Conservation (phyloP, 2,797 vertebrate genomes). For the Poecilia picta region DNA sequence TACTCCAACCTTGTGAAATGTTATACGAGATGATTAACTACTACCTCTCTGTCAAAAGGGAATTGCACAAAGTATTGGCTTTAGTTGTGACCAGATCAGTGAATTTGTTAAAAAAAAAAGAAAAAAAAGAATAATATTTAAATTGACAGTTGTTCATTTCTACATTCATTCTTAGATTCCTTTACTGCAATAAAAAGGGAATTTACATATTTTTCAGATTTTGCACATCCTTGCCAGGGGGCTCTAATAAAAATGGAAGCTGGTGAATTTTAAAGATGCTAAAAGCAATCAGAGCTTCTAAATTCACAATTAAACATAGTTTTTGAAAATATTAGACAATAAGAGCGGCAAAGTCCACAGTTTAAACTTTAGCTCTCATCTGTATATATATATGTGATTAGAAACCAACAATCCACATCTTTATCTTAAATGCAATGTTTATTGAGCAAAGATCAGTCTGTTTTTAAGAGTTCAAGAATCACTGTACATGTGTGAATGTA, state of each 20-base stretch:
- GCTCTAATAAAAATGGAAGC: not conserved
- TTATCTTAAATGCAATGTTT: not conserved
- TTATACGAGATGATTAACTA: not conserved
- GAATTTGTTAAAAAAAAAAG: not conserved
- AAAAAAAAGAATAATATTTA: not conserved
- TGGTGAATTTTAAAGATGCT: not conserved
- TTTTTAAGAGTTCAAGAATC: not conserved
- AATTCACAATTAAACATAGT: not conserved
- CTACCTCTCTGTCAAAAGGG: not conserved
- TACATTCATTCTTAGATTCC: not conserved
- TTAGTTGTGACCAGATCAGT: not conserved
- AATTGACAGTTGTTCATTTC: not conserved
- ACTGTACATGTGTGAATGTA: conserved; percentile 17
- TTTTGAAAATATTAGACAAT: not conserved
- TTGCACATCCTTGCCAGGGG: not conserved
- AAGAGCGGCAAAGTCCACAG: not conserved
- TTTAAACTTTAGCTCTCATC: not conserved
- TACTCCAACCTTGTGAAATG: not conserved
- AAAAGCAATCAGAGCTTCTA: not conserved
- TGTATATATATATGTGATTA: not conserved
- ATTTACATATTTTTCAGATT: not conserved
- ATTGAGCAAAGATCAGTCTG: not conserved
- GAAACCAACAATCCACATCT: not conserved
- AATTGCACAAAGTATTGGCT: not conserved
- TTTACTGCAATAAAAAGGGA: not conserved